phyloP scores from a whole-genome alignment of 1,140 invertebrate species.

The Zeugodacus cucurbitae region DNA sequence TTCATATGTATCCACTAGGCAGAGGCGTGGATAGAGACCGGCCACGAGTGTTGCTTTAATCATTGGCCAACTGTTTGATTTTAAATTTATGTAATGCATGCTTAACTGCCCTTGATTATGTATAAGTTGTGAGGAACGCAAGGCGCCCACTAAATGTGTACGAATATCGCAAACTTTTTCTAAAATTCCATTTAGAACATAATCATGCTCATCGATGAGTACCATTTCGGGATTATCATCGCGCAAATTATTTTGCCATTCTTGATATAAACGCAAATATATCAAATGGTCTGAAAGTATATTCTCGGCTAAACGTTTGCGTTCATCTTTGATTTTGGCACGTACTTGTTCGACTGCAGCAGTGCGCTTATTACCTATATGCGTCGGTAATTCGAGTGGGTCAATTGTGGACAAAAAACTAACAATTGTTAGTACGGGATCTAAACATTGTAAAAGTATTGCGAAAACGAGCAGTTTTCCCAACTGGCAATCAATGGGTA shows the following conservation, averaged over 20 bases:
- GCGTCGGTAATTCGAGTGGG: slow-evolving; percentile 66
- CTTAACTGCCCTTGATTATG: slow-evolving; percentile 79
- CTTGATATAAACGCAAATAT: slow-evolving; percentile 86
- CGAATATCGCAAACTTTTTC: slow-evolving; percentile 65
- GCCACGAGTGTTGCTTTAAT: slow-evolving; percentile 90
- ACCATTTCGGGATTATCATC: slow-evolving; percentile 45
- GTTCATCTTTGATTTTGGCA: slow-evolving; percentile 66
- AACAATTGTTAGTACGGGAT: slow-evolving; percentile 93
- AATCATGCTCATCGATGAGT: slow-evolving; percentile 55
- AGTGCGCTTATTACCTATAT: slow-evolving; percentile 47
- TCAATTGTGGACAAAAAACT: slow-evolving; percentile 86
- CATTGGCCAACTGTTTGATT: slow-evolving; percentile 91
- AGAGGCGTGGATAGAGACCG: slow-evolving; percentile 90
- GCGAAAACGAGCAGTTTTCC: slow-evolving; percentile 93
- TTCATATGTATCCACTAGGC: slow-evolving; percentile 68
- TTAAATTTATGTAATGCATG: slow-evolving; percentile 82
- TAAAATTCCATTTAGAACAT: slow-evolving; percentile 54
- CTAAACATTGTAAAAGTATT: slow-evolving; percentile 91
- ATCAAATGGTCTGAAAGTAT: slow-evolving; percentile 93
- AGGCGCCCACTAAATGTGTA: slow-evolving; percentile 83
- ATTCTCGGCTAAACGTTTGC: slow-evolving; percentile 78
- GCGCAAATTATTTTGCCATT: slow-evolving; percentile 75
- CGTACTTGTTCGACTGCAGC: slow-evolving; percentile 74
- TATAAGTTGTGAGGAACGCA: slow-evolving; percentile 88
- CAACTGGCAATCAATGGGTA: slow-evolving; percentile 90